phyloP scores from a whole-genome alignment of 2,113 vertebrate genomes.

The Perca schrenkii region DNA sequence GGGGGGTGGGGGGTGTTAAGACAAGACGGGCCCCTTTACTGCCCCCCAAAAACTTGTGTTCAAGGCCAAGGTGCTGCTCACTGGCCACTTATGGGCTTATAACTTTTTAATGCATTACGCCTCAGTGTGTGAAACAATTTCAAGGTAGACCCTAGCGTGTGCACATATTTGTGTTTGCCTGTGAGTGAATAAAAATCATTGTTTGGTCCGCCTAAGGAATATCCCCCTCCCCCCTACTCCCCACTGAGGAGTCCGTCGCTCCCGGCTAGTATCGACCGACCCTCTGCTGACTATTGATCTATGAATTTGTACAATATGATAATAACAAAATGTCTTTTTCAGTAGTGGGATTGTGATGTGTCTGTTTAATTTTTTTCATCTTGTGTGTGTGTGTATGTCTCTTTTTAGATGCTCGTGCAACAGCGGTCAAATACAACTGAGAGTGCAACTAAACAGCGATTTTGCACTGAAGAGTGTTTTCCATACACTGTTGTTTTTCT shows the following conservation, averaged over 20 bases:
- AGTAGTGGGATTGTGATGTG: slow-evolving; percentile 41
- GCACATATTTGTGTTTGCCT: slow-evolving; percentile 61
- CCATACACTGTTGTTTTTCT: background rate
- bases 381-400: background rate
- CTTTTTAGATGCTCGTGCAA: background rate
- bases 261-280: slow-evolving; percentile 71
- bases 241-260: slow-evolving; percentile 48
- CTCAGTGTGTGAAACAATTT: slow-evolving; percentile 56
- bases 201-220: slow-evolving; percentile 53
- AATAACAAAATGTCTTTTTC: slow-evolving; percentile 62
- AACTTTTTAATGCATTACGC: slow-evolving; percentile 41
- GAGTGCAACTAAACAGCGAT: background rate
- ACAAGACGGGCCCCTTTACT: background rate
- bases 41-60: slow-evolving; percentile 32
- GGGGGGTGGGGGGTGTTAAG: background rate
- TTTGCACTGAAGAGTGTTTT: background rate
- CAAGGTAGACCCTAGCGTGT: slow-evolving; percentile 40
- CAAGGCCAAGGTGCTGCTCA: slow-evolving; percentile 48
- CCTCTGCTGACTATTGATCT: slow-evolving; percentile 76
- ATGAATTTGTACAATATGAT: slow-evolving; percentile 77
- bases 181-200: slow-evolving; percentile 66
- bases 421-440: background rate
- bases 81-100: slow-evolving; percentile 42
- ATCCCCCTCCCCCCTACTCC: slow-evolving; percentile 45
- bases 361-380: slow-evolving; percentile 41